Evolutionary conservation across 2,797 vertebrate genomes (phyloP).

Genomic region (Silurus lanzhouensis): DNA sequence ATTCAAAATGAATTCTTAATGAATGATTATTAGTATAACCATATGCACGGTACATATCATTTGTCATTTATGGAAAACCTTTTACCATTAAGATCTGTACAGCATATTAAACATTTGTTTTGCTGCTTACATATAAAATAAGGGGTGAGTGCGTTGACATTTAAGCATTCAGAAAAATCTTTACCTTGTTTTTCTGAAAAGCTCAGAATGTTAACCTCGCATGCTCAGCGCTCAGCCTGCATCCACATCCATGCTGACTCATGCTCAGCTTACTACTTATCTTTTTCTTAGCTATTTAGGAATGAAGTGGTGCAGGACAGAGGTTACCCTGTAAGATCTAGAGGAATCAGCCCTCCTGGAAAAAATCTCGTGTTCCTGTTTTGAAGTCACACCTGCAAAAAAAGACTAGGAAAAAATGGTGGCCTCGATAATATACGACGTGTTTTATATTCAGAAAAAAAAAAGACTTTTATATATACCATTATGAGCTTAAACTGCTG

Average conservation of each 20-base stretch:
- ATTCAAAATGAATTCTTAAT: too few species aligned
- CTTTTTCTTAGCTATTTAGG: slow-evolving; percentile 5
- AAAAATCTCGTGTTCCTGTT: background rate
- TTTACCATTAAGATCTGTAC: background rate
- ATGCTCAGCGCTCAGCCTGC: background rate
- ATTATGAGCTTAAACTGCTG: background rate
- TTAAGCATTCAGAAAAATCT: background rate
- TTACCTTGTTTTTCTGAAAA: too few species aligned
- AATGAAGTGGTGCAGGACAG: background rate
- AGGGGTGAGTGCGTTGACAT: background rate
- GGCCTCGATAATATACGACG: background rate
- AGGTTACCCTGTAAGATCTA: background rate
- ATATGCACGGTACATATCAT: too few species aligned
- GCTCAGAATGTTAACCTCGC: too few species aligned
- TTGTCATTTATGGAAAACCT: background rate
- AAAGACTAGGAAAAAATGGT: background rate
- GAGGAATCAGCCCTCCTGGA: background rate
- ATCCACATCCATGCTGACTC: slow-evolving; percentile 13
- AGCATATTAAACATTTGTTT: background rate
- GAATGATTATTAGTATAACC: too few species aligned
- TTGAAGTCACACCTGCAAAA: background rate
- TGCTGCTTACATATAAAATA: background rate
- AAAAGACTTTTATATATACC: too few species aligned
- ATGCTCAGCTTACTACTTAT: slow-evolving; percentile 8
- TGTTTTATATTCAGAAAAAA: background rate